Conservation (phyloP, 2,888 invertebrate species). For the Aspidiotus rigidus region DNA sequence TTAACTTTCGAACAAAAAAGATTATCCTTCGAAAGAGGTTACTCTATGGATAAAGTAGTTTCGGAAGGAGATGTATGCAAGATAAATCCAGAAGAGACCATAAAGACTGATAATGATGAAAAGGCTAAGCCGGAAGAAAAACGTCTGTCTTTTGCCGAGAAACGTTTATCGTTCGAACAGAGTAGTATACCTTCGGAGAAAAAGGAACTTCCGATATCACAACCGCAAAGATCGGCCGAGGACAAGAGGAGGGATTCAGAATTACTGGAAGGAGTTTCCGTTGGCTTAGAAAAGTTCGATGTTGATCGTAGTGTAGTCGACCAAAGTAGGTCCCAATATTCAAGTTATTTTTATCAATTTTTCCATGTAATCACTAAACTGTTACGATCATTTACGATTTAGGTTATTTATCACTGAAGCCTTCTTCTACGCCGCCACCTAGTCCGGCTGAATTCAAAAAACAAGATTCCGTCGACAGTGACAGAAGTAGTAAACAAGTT, state of each 20-base stretch:
- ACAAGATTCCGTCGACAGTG: conserved; percentile 22
- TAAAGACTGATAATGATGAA: background rate
- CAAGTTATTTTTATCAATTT: conserved; percentile 10
- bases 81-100: background rate
- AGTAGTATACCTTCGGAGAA: conserved; percentile 7
- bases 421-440: conserved; percentile 59
- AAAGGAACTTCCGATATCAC: background rate
- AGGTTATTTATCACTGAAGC: conserved; percentile 51
- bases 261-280: conserved; percentile 46
- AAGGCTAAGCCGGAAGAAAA: conserved; percentile 26
- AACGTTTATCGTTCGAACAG: conserved; percentile 35
- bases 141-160: conserved; percentile 34
- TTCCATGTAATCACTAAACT: background rate
- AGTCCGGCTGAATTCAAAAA: conserved; percentile 56
- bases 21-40: conserved; percentile 39
- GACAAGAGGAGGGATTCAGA: conserved; percentile 43
- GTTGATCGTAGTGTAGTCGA: conserved; percentile 26
- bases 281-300: conserved; percentile 40
- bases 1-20: conserved; percentile 40
- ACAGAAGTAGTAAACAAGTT: conserved; percentile 13
- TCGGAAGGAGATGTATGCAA: conserved; percentile 24
- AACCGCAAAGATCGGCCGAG: background rate
- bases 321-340: conserved; percentile 24
- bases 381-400: conserved; percentile 39
- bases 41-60: conserved; percentile 33